Conservation (phyloP, 2,888 invertebrate species). For the Caenorhabditis sp. region DNA sequence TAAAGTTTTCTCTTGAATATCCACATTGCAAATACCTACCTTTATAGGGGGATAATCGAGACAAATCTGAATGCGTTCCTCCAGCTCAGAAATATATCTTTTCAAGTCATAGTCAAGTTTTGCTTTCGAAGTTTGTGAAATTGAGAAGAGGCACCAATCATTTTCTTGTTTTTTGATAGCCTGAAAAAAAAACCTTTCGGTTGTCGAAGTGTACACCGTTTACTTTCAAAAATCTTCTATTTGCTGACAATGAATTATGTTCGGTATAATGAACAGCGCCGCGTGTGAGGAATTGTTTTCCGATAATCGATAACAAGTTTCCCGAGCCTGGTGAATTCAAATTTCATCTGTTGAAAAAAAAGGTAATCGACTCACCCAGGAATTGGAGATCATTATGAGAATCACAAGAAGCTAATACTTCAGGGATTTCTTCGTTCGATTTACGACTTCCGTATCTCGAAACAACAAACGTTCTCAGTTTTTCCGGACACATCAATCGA, state of each 20-base stretch:
- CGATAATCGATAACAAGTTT: not conserved
- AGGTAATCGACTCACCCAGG: not conserved
- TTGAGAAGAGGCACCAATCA: no score
- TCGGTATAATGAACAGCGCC: not conserved
- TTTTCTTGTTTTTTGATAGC: no score
- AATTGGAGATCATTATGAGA: not conserved
- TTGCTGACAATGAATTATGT: not conserved
- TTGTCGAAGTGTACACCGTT: no score
- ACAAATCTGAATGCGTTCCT: no score
- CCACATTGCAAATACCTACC: no score
- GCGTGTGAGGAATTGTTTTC: not conserved
- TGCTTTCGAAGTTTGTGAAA: no score
- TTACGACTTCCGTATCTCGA: not conserved
- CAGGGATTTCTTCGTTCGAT: not conserved
- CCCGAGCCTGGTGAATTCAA: not conserved
- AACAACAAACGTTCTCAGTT: not conserved
- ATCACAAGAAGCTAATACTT: not conserved
- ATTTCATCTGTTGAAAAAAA: no score
- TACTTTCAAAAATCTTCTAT: not conserved
- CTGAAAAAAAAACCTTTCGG: no score
- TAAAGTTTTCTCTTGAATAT: no score
- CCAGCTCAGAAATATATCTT: no score
- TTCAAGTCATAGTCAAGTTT: no score
- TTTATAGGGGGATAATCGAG: no score
- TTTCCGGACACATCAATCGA: not conserved